Conservation (phyloP, 1,140 invertebrate species). For the Drosophila watanabei region DNA sequence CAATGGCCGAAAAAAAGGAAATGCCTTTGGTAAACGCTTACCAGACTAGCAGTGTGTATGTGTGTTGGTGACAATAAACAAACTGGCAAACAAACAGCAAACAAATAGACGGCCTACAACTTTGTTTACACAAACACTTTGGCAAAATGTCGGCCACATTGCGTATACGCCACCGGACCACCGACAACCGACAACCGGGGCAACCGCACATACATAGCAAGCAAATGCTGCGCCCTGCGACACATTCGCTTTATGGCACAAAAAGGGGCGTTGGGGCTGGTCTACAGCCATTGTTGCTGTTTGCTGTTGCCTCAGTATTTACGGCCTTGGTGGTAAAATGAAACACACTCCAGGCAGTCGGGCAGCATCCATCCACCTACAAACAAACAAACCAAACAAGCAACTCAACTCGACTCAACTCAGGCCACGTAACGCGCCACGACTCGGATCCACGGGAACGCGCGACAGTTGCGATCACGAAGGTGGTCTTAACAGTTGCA, state of each 20-base stretch:
- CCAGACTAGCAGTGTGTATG: constrained; percentile 8
- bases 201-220: constrained; percentile 40
- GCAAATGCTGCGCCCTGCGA: constrained; percentile 65
- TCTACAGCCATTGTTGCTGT: constrained; percentile 12
- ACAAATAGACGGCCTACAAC: constrained; percentile 75
- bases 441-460: constrained; percentile 15
- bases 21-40: constrained; percentile 65
- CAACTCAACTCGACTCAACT: constrained; percentile 18
- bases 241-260: constrained; percentile 16
- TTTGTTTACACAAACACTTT: constrained; percentile 80
- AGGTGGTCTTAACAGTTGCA: constrained; percentile 11
- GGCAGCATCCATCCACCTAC: constrained; percentile 46
- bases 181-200: constrained; percentile 47
- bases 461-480: constrained; percentile 5
- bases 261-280: neutral
- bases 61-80: constrained; percentile 68
- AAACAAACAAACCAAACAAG: constrained; percentile 33
- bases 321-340: constrained; percentile 65
- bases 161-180: constrained; percentile 71
- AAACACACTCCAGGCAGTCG: constrained; percentile 45
- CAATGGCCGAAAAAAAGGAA: constrained; percentile 58
- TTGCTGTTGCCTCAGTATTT: constrained; percentile 67
- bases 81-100: constrained; percentile 68
- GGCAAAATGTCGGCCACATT: constrained; percentile 74
- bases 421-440: constrained; percentile 15